Evolutionary conservation across 2,797 vertebrate species (phyloP).

Genomic region (Neomorphus geoffroyi): DNA sequence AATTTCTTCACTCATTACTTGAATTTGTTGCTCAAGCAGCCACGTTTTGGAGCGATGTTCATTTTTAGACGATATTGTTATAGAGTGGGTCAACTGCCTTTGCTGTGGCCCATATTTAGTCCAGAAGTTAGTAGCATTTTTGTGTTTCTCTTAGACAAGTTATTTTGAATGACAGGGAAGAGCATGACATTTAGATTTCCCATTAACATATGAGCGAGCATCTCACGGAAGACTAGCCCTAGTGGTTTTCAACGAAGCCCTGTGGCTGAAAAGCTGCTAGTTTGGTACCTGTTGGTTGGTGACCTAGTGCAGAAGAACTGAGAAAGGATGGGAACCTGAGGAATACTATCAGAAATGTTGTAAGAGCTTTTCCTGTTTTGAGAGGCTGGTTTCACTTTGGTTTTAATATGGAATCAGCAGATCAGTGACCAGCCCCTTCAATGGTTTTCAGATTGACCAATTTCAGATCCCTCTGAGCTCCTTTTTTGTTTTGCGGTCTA

Average conservation of each 20-base stretch:
- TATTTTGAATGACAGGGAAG: neutral
- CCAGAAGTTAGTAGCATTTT: neutral
- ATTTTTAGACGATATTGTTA: neutral
- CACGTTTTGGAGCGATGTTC: rapidly evolving
- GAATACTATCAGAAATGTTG: neutral
- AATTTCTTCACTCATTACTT: rapidly evolving
- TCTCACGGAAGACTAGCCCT: neutral
- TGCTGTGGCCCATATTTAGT: neutral
- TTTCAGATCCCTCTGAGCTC: neutral
- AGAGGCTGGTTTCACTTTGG: neutral
- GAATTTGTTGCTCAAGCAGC: neutral
- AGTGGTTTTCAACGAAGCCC: neutral
- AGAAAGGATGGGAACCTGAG: neutral
- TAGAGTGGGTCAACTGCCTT: neutral
- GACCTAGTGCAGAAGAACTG: neutral
- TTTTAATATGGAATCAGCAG: neutral
- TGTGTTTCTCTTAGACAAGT: neutral
- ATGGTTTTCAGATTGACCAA: neutral
- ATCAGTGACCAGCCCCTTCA: neutral
- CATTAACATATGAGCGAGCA: neutral
- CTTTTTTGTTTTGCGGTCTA: neutral
- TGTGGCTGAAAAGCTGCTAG: neutral
- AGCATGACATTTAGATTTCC: neutral
- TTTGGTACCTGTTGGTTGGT: neutral
- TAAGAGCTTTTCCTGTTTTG: neutral